Conservation (phyloP, 2,888 invertebrate genomes). For the Amphimallon solstitiale region DNA sequence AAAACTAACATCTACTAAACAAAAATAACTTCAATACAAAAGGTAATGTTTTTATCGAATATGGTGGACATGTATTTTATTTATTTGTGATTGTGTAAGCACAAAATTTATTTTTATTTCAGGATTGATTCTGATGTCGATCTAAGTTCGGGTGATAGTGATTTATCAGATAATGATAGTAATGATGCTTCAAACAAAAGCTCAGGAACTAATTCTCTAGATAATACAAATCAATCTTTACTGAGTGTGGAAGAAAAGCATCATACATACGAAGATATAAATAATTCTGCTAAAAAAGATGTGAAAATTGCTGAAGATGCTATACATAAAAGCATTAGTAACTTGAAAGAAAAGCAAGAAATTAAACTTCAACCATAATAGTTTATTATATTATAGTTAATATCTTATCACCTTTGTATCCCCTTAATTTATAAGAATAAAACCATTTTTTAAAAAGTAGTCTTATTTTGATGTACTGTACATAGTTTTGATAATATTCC, state of each 20-base stretch:
- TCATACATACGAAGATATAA: not conserved
- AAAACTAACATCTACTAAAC: no score
- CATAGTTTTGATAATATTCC: no score
- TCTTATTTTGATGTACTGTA: no score
- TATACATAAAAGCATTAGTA: not conserved
- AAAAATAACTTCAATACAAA: no score
- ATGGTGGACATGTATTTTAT: no score
- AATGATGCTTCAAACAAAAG: not conserved
- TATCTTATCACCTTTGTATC: no score
- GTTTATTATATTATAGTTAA: no score
- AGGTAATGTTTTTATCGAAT: not conserved
- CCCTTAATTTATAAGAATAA: no score
- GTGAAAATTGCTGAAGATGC: not conserved
- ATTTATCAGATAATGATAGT: constrained; percentile 23
- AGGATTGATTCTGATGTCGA: constrained; percentile 55
- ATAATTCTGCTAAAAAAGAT: not conserved
- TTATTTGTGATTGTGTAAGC: not conserved
- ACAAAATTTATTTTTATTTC: no score
- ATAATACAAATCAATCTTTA: not conserved
- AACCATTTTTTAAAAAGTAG: no score
- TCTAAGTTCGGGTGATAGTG: constrained; percentile 46
- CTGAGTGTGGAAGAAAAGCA: not conserved
- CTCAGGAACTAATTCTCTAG: constrained; percentile 2
- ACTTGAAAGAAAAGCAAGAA: not conserved
- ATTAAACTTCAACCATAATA: no score